phyloP scores from a whole-genome alignment of 2,113 vertebrate species.

The Gasterosteus nipponicus region DNA sequence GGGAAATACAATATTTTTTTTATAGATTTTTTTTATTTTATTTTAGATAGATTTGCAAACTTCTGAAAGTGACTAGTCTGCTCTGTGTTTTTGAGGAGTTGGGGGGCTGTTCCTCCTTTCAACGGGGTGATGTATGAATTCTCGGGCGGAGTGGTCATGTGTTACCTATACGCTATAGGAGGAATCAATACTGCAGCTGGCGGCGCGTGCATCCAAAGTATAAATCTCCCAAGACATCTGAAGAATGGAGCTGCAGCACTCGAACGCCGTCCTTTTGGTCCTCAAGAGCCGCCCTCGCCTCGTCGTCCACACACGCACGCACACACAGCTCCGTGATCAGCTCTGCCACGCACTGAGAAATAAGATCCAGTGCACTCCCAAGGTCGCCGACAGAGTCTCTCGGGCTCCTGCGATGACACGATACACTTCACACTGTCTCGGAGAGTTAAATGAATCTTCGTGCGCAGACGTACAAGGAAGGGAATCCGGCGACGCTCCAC shows the following conservation, averaged over 20 bases:
- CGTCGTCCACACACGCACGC: not conserved
- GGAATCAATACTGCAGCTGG: constrained; percentile 70
- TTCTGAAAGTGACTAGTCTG: constrained; percentile 44
- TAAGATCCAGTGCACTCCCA: constrained; percentile 70
- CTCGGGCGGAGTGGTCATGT: constrained; percentile 48
- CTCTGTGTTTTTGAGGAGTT: constrained; percentile 41
- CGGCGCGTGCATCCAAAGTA: constrained; percentile 49
- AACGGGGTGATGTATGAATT: constrained; percentile 61
- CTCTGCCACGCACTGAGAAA: constrained; percentile 65
- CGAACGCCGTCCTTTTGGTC: constrained; percentile 37
- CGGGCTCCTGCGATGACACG: constrained; percentile 60
- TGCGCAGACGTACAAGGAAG: constrained; percentile 59
- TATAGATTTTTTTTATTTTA: no score
- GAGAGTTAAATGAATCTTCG: constrained; percentile 71
- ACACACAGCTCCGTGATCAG: constrained; percentile 10
- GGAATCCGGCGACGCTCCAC: constrained; percentile 57
- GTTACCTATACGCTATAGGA: constrained; percentile 58
- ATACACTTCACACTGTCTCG: constrained; percentile 67
- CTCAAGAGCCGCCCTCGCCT: constrained; percentile 10
- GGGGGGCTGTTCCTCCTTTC: constrained; percentile 53
- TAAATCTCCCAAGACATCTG: constrained; percentile 66
- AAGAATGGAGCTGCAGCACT: constrained; percentile 58
- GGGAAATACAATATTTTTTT: not conserved
- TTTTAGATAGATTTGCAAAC: constrained; percentile 30
- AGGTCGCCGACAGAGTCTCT: constrained; percentile 73